Conservation (phyloP, 1,140 invertebrate genomes). For the Drosophila saltans region DNA sequence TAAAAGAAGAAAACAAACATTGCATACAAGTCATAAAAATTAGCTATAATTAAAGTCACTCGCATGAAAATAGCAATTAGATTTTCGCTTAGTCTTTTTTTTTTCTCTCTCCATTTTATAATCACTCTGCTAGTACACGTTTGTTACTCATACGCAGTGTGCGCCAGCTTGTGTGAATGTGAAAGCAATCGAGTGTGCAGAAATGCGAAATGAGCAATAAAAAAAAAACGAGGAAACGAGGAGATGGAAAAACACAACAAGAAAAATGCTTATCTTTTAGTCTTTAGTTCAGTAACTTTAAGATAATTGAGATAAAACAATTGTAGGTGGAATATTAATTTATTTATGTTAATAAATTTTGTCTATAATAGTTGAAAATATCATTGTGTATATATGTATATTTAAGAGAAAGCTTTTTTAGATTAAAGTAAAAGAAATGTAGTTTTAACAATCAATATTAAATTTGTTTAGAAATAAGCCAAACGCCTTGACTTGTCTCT, state of each 20-base stretch:
- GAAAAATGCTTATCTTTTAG: background rate
- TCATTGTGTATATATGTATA: no score
- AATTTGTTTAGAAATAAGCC: no score
- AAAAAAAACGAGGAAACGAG: background rate
- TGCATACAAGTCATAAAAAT: constrained; percentile 72
- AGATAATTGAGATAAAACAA: background rate
- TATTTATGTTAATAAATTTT: no score
- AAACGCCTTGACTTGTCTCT: no score
- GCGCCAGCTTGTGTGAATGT: constrained; percentile 9
- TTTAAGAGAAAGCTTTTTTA: no score
- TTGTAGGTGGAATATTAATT: no score
- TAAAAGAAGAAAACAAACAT: constrained; percentile 40
- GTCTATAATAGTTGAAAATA: no score
- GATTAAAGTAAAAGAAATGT: no score
- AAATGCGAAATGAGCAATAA: constrained; percentile 29
- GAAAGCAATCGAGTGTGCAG: constrained; percentile 25
- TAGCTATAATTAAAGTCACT: constrained; percentile 71
- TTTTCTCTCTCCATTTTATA: background rate
- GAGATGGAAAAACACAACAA: background rate
- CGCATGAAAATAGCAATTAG: constrained; percentile 59
- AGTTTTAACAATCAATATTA: no score
- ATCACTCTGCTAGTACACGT: constrained; percentile 4
- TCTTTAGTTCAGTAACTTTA: background rate
- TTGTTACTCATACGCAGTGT: constrained; percentile 51
- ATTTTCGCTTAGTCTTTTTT: constrained; percentile 26